These are phyloP conservation scores for Acronicta aceris DNA, from an alignment of 2,888 invertebrate species.

Conservation along the genomic window DNA sequence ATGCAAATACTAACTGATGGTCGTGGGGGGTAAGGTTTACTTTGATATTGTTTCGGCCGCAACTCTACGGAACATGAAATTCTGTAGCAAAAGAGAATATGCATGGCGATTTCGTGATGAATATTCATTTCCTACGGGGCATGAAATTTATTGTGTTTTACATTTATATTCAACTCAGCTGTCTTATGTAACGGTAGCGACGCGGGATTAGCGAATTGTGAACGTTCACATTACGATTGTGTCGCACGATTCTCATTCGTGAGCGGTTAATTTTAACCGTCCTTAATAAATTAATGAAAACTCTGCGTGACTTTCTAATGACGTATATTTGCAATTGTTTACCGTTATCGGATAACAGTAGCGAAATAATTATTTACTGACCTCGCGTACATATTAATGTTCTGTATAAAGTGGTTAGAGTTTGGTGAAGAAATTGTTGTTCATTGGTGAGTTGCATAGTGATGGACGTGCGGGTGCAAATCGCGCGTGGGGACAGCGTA, in stretches of 20 bases:
- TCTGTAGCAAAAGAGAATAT: constrained; percentile 87
- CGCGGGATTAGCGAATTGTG: constrained; percentile 88
- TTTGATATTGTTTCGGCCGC: constrained; percentile 63
- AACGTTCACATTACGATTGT: constrained; percentile 83
- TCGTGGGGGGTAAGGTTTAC: constrained; percentile 73
- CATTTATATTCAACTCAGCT: constrained; percentile 89
- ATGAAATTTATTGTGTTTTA: constrained; percentile 90
- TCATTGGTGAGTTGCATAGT: constrained; percentile 7
- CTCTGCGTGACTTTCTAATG: constrained; percentile 79
- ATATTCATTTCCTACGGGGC: constrained; percentile 90
- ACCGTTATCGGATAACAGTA: constrained; percentile 71
- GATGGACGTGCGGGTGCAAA: constrained; percentile 39
- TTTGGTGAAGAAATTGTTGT: constrained; percentile 2
- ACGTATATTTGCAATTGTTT: constrained; percentile 70
- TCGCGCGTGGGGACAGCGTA: constrained; percentile 14
- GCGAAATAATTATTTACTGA: constrained; percentile 50
- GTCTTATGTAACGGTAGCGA: constrained; percentile 89
- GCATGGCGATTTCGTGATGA: constrained; percentile 90
- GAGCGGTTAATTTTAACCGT: constrained; percentile 79
- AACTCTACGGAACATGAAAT: constrained; percentile 81
- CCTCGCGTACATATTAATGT: constrained; percentile 32
- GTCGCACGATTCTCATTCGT: constrained; percentile 79
- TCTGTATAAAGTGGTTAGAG: constrained; percentile 11
- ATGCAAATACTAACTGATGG: constrained; percentile 77
- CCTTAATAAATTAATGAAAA: constrained; percentile 81